Percentiles rank a stretch among this genome's conserved stretches.
Conservation (phyloP, 2,113 vertebrate genomes). For the Malurus melanocephalus region DNA sequence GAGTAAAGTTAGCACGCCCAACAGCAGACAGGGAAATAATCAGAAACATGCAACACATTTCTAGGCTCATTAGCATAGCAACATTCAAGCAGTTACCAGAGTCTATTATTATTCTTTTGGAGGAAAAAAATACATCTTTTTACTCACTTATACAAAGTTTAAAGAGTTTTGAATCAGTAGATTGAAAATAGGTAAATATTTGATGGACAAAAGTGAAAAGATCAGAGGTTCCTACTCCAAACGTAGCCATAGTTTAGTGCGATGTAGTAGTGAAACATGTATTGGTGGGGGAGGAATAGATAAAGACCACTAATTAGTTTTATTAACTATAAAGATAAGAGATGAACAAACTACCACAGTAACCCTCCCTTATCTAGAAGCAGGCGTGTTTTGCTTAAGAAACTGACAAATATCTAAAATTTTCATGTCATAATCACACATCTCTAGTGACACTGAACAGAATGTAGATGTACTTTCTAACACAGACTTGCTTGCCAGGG, state of each 20-base stretch:
- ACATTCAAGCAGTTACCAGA: neutral
- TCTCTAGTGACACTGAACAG: neutral
- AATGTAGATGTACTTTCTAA: neutral
- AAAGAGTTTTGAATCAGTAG: neutral
- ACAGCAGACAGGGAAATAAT: neutral
- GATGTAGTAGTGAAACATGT: neutral
- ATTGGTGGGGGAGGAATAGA: fast-evolving
- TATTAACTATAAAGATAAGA: neutral
- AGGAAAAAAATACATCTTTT: neutral
- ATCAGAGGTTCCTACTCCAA: neutral
- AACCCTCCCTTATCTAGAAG: neutral
- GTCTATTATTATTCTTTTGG: neutral
- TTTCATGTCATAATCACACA: neutral
- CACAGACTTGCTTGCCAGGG: neutral
- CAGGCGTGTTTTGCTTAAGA: neutral
- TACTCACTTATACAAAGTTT: neutral
- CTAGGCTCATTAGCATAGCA: neutral
- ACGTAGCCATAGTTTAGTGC: fast-evolving
- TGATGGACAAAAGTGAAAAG: neutral
- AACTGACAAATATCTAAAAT: neutral
- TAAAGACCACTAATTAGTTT: neutral
- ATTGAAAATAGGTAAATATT: neutral
- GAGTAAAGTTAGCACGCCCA: neutral
- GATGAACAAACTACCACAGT: neutral
- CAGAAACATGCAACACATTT: neutral